These are phyloP conservation scores for Oscarella lobularis DNA, from an alignment of 37 sponge, comb jelly and placozoan genomes.

Conservation along the genomic window DNA sequence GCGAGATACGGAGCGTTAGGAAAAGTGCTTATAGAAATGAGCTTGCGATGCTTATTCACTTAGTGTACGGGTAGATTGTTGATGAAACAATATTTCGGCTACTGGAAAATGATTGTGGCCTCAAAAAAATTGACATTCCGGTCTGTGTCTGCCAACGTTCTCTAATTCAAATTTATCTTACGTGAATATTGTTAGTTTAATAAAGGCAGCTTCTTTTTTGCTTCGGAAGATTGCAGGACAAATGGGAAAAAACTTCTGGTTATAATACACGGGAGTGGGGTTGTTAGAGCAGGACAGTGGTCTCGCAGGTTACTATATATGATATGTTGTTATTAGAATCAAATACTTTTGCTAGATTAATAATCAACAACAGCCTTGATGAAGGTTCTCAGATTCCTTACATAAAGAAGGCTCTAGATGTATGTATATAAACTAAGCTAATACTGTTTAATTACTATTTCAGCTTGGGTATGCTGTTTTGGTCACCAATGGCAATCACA, in stretches of 20 bases:
- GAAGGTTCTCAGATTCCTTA: conserved; percentile 80
- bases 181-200: background rate
- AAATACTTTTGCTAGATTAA: conserved; percentile 38
- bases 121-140: background rate
- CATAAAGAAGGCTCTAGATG: conserved; percentile 46
- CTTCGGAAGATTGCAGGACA: conserved; percentile 32
- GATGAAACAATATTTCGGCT: too few species aligned
- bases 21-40: too few species aligned
- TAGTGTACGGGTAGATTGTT: too few species aligned
- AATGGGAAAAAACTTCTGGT: conserved; percentile 50
- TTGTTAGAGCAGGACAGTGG: conserved; percentile 86
- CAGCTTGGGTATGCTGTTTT: too few species aligned
- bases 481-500: conserved; percentile 60
- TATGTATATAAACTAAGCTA: too few species aligned
- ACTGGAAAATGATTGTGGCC: conserved; percentile 35
- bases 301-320: conserved; percentile 68
- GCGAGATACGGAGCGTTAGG: conserved; percentile 68
- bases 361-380: conserved; percentile 69
- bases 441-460: too few species aligned
- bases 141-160: background rate
- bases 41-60: too few species aligned
- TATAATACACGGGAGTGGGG: conserved; percentile 81
- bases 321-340: too few species aligned
- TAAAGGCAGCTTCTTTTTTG: conserved; percentile 45
- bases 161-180: background rate